Evolutionary conservation across 2,797 vertebrate species (phyloP).

Genomic region (Scolopax rusticola): DNA sequence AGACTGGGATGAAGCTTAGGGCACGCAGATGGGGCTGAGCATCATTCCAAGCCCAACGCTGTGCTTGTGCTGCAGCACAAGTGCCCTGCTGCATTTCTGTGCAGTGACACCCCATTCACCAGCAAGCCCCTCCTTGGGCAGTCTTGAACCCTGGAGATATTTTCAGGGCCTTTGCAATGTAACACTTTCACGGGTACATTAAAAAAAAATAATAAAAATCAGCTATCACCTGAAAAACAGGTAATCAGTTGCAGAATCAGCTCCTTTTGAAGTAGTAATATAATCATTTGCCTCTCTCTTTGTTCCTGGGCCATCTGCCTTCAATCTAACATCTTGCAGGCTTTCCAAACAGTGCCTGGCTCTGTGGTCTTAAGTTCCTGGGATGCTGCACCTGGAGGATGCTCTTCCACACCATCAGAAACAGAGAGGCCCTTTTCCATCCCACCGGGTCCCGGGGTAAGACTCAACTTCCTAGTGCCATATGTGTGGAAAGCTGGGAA

Average conservation of each 20-base stretch:
- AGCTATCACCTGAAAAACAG: neutral
- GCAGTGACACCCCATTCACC: neutral
- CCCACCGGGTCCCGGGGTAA: neutral
- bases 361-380: neutral
- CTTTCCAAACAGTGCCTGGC: neutral
- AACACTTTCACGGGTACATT: neutral
- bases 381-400: neutral
- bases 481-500: neutral
- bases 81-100: neutral
- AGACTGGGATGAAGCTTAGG: neutral
- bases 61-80: neutral
- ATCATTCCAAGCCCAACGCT: neutral
- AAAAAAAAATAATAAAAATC: neutral
- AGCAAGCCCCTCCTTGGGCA: neutral
- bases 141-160: neutral
- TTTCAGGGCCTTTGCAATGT: neutral
- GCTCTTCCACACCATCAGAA: neutral
- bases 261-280: conserved; percentile 3
- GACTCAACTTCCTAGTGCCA: neutral
- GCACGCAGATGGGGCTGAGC: neutral
- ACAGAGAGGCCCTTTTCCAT: rapidly evolving
- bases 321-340: neutral
- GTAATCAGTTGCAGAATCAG: conserved; percentile 7
- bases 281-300: neutral
- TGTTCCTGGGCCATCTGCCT: conserved; percentile 21